Conservation (phyloP, 2,888 invertebrate species). For the Leucania comma region DNA sequence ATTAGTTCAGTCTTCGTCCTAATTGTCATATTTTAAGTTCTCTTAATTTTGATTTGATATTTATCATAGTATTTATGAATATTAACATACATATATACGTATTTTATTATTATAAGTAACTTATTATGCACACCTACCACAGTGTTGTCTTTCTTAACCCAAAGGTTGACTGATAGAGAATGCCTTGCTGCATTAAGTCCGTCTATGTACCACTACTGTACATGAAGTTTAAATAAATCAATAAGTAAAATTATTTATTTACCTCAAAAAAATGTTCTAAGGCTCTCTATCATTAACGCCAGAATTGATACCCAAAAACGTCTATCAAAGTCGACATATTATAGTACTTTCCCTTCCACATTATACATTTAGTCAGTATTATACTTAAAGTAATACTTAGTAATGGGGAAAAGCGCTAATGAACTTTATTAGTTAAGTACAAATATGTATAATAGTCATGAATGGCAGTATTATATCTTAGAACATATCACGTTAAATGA, state of each 20-base stretch:
- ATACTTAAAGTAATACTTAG: conserved; percentile 63
- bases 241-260: not conserved
- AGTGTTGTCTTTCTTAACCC: no score
- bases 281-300: not conserved
- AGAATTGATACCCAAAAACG: conserved; percentile 22
- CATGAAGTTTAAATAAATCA: no score
- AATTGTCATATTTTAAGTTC: no score
- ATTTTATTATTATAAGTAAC: no score
- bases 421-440: conserved; percentile 77
- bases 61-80: no score
- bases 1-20: no score
- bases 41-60: no score
- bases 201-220: no score
- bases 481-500: conserved; percentile 75
- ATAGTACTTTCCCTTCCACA: conserved; percentile 56
- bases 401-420: conserved; percentile 90
- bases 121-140: no score
- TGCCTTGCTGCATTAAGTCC: no score
- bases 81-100: no score
- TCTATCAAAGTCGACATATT: conserved; percentile 29
- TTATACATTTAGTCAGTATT: conserved; percentile 58
- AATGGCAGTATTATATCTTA: conserved; percentile 72
- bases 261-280: conserved; percentile 19
- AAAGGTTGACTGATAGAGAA: no score
- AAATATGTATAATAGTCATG: conserved; percentile 60